These are phyloP conservation scores for Poliocrania exsul DNA, from an alignment of 2,797 vertebrate species.

Conservation along the genomic window DNA sequence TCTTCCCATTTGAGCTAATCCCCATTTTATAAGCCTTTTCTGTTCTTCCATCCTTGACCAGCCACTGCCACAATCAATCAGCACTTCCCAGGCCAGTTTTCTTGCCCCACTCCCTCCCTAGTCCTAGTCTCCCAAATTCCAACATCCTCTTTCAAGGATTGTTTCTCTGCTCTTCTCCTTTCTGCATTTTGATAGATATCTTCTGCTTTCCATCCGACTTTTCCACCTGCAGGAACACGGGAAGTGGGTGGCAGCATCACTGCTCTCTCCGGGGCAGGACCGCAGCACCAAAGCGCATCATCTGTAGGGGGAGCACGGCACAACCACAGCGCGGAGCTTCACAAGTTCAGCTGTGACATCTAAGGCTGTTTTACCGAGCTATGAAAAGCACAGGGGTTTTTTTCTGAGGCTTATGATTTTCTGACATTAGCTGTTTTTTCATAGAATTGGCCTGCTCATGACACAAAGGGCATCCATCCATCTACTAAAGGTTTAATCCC, in stretches of 20 bases:
- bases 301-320: background rate
- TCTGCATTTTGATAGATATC: background rate
- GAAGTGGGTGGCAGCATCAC: accelerated
- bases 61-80: background rate
- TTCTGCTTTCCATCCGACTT: background rate
- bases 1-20: background rate
- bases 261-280: background rate
- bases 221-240: background rate
- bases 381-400: background rate
- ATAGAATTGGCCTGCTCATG: background rate
- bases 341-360: background rate
- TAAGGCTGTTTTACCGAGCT: background rate
- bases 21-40: background rate
- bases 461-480: background rate
- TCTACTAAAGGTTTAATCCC: background rate
- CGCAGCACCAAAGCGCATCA: background rate
- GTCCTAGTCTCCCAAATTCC: background rate
- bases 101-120: background rate
- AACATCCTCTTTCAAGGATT: background rate
- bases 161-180: background rate
- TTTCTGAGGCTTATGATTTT: background rate
- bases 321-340: background rate
- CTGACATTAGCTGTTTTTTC: background rate
- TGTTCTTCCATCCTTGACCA: background rate
- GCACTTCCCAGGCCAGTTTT: background rate